Evolutionary conservation across 2,797 vertebrate genomes (phyloP).

Genomic region (Sebastes oblongus): DNA sequence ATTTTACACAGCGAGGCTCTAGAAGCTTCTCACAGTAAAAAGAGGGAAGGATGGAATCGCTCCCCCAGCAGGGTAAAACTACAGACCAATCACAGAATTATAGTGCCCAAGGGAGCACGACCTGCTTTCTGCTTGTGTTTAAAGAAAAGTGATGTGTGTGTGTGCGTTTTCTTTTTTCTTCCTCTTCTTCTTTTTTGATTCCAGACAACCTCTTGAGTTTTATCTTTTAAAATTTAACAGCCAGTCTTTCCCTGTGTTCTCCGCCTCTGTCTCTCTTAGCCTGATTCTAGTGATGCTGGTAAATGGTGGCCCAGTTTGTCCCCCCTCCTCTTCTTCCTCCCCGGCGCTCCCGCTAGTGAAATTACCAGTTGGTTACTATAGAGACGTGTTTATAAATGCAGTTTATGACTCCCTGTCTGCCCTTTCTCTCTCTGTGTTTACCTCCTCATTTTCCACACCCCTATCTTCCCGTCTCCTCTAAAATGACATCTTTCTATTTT

Average conservation of each 20-base stretch:
- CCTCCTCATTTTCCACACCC: conserved; percentile 58
- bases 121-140: conserved; percentile 50
- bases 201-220: conserved; percentile 14
- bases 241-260: background rate
- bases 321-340: conserved; percentile 13
- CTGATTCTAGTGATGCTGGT: conserved; percentile 61
- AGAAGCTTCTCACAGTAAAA: conserved; percentile 59
- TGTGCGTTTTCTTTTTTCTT: background rate
- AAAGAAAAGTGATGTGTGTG: conserved; percentile 11
- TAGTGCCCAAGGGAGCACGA: conserved; percentile 51
- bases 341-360: conserved; percentile 64
- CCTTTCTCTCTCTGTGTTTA: conserved; percentile 66
- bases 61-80: conserved; percentile 62
- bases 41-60: conserved; percentile 49
- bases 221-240: conserved; percentile 15
- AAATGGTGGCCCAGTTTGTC: conserved; percentile 75
- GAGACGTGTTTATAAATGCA: conserved; percentile 84
- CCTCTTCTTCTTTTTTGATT: conserved; percentile 7
- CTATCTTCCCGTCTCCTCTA: conserved; percentile 38
- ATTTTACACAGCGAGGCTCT: conserved; percentile 73
- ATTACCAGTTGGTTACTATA: conserved; percentile 84
- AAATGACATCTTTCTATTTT: conserved; percentile 17
- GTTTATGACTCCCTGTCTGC: conserved; percentile 78
- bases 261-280: conserved; percentile 5
- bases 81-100: conserved; percentile 70